Evolutionary conservation across 2,888 invertebrate species (phyloP), one percentile per base, ranked within the genome.

Genomic region (Caenorhabditis sp.): DNA sequence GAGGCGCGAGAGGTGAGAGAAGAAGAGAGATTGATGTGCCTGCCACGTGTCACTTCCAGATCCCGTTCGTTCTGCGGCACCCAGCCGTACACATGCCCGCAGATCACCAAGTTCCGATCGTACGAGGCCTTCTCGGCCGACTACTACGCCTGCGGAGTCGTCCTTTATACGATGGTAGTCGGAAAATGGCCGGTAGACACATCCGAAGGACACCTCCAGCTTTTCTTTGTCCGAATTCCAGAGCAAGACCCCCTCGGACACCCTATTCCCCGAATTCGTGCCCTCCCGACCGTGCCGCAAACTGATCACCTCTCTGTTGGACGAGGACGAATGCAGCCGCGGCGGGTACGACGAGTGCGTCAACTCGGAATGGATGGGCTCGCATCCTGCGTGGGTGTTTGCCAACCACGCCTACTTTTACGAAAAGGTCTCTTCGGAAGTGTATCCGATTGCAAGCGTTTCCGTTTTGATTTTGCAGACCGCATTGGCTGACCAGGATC

Each of bases 11-110:
- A 50, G 82, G 76, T 79, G 13, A 13, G 24, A n/a, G n/a, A n/a
- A n/a, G n/a, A n/a, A n/a, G n/a, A n/a, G n/a, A n/a, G n/a, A n/a
- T n/a, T 15, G 11, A 9, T 7, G 30, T 9, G 30, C 30, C 6
- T 30, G 5, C 9, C 30, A 5, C 30, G 5, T 30, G 30, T 7
- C 30, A 30, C 30, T 30, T 30, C 9, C 56, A 76, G 81, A 56
- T 80, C 84, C 20, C 78, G 73, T 7, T 82, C 83, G 1, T 85
- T 82, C 68, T 86, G 86, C 52, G 86, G 86, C 11, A 83, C 86
- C n/a, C 77, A 79, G 13, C 83, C 83, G 2, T 83, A 83, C 32
- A 76, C 79, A 1, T 59, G 75, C 22, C 83, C 83, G 4, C 80
- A 80, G 56, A 71, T 82, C 11, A 27, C 48, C n/a, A 61, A 58